Evolutionary conservation across 2,888 invertebrate species (phyloP).

Genomic region (Drosophila multiciliata): DNA sequence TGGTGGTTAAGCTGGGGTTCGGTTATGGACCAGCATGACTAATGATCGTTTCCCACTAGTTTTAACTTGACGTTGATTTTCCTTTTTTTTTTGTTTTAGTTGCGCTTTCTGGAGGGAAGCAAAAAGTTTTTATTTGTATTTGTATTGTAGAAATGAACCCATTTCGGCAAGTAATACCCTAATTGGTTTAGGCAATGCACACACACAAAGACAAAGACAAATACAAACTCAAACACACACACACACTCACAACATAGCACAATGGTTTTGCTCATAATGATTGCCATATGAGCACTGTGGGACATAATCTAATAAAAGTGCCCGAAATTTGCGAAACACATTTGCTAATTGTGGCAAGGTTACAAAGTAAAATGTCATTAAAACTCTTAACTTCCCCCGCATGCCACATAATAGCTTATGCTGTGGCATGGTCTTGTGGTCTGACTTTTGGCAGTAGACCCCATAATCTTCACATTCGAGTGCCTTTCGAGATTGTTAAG

Average conservation of each 20-base stretch:
- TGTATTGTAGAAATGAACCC: slow-evolving; percentile 30
- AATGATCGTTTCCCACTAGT: slow-evolving; percentile 29
- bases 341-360: slow-evolving; percentile 55
- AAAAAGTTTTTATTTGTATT: slow-evolving; percentile 43
- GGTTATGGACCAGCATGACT: slow-evolving; percentile 18
- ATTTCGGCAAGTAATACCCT: slow-evolving; percentile 67
- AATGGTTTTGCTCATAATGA: slow-evolving; percentile 34
- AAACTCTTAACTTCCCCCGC: slow-evolving; percentile 16
- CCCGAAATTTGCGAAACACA: slow-evolving; percentile 52
- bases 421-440: neutral
- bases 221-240: slow-evolving; percentile 7
- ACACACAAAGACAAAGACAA: slow-evolving; percentile 18
- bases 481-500: slow-evolving; percentile 2
- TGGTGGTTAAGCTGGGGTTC: neutral
- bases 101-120: slow-evolving; percentile 4
- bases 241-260: slow-evolving; percentile 11
- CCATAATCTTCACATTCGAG: neutral
- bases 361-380: slow-evolving; percentile 37
- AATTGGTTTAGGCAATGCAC: slow-evolving; percentile 60
- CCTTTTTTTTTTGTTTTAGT: neutral
- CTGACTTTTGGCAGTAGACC: neutral
- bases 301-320: slow-evolving; percentile 45
- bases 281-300: slow-evolving; percentile 44
- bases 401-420: slow-evolving; percentile 8
- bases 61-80: slow-evolving; percentile 33